phyloP scores from a whole-genome alignment of 1,140 invertebrate species.

The Panagrolaimus sp. region DNA sequence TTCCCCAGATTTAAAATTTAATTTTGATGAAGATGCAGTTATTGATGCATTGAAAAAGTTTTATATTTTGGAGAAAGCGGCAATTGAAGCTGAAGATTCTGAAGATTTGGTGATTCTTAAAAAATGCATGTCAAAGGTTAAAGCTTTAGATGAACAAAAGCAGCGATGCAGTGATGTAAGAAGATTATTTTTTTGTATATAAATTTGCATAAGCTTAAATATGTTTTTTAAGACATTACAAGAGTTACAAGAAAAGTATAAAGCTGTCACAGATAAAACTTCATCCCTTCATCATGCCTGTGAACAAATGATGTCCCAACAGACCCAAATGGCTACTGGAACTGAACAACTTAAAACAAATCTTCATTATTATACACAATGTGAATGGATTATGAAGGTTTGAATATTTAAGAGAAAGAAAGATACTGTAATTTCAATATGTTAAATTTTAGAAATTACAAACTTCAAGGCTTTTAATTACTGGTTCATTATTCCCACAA shows the following conservation, averaged over 20 bases:
- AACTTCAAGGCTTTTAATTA: constrained; percentile 47
- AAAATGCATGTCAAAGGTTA: constrained; percentile 11
- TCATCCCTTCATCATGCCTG: constrained; percentile 57
- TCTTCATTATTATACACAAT: constrained; percentile 59
- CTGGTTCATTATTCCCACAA: constrained; percentile 54
- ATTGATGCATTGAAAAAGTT: background rate
- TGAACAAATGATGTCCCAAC: constrained; percentile 54
- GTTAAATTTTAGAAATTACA: constrained; percentile 51
- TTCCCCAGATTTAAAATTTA: background rate
- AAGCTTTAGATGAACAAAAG: background rate
- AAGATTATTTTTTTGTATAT: too few species aligned
- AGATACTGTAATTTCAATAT: too few species aligned
- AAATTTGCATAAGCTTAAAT: too few species aligned
- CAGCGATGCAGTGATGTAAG: background rate
- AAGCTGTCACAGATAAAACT: constrained; percentile 51
- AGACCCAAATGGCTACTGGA: constrained; percentile 54
- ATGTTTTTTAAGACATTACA: constrained; percentile 39
- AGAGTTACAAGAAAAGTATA: constrained; percentile 46
- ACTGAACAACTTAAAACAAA: constrained; percentile 56
- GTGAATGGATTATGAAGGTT: constrained; percentile 57
- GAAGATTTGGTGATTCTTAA: background rate
- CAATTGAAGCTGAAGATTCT: background rate
- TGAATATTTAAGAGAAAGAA: constrained; percentile 12
- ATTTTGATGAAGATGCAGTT: constrained; percentile 3
- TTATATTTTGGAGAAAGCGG: background rate